Percentiles rank a stretch among this genome's conserved stretches.
phyloP scores from a whole-genome alignment of 2,888 invertebrate genomes.

The Melolontha melolontha region DNA sequence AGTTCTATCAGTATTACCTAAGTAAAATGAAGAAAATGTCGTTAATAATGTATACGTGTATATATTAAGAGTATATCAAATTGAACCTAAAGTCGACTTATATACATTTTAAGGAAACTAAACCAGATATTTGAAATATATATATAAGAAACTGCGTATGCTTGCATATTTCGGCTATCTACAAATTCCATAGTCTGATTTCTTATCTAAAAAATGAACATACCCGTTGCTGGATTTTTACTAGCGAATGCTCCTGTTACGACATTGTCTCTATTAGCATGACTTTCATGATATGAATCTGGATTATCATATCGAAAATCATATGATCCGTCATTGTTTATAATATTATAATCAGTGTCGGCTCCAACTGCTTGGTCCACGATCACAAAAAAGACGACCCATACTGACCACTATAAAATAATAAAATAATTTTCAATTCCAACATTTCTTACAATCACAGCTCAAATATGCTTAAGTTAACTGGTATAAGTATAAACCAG shows the following conservation, averaged over 20 bases:
- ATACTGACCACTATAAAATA: slow-evolving; percentile 7
- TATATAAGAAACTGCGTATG: no score
- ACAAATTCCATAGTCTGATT: no score
- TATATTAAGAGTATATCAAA: no score
- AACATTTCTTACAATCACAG: no score
- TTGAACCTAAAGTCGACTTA: no score
- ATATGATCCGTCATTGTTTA: slow-evolving; percentile 80
- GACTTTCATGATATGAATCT: slow-evolving; percentile 77
- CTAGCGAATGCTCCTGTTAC: slow-evolving; percentile 80
- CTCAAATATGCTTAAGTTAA: no score
- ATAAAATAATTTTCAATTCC: not conserved
- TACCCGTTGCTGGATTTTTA: slow-evolving; percentile 76
- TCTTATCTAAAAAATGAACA: not conserved
- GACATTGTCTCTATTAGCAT: slow-evolving; percentile 74
- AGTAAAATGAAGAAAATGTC: no score
- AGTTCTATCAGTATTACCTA: slow-evolving; percentile 75
- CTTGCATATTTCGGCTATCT: no score
- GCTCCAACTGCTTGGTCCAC: slow-evolving; percentile 66
- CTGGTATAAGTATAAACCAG: no score
- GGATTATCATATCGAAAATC: slow-evolving; percentile 81
- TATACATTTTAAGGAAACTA: no score
- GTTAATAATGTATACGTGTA: no score
- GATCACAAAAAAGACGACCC: slow-evolving; percentile 14
- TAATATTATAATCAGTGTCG: slow-evolving; percentile 71
- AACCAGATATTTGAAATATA: no score